Evolutionary conservation across 2,888 invertebrate genomes (phyloP), one percentile per base, ranked within the genome.

Genomic region (Caprella mutica): DNA sequence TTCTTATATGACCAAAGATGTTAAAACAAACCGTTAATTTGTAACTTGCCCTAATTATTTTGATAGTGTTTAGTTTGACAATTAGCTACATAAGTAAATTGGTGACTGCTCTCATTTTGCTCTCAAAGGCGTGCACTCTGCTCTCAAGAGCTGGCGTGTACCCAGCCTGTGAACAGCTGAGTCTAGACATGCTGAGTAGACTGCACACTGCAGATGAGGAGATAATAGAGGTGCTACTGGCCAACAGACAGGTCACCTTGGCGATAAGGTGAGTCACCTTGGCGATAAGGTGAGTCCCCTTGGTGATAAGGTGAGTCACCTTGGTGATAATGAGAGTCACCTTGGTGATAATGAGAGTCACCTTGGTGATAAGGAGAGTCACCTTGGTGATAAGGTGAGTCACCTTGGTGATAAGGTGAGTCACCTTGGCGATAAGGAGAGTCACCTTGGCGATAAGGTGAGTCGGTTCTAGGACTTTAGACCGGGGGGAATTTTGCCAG

Each of bases 311-410:
- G 94, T 64, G 88, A 88, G 53, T 86, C 84, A 72, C 75, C 84
- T 66, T 83, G 87, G 75, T 80, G 84, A 62, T 82, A 88, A 9
- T 86, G 91, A 2, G 83, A 85, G 66, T 94, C 94, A 74, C 78
- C 94, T 64, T 92, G 94, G n/a, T 76, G 94, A 40, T 94, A 96
- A 72, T 94, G 96, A 93, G 76, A 96, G 67, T 83, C 85, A 71
- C 78, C 69, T 85, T 93, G 77, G 91, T 94, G 70, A 88, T 93
- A 58, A 83, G 92, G 58, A 94, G 96, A 73, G 88, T 96, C 21
- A 77, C 96, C 29, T 75, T 97, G 26, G 88, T 90, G 30, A 88
- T 92, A 74, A 82, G 84, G 61, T 86, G 89, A 72, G 81, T 90
- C 40, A 77, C 89, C 17, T 79, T 83, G n/a, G n/a, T n/a, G n/a